These are phyloP conservation scores for Thamnophis elegans DNA, from an alignment of 2,797 vertebrate genomes.

Conservation along the genomic window DNA sequence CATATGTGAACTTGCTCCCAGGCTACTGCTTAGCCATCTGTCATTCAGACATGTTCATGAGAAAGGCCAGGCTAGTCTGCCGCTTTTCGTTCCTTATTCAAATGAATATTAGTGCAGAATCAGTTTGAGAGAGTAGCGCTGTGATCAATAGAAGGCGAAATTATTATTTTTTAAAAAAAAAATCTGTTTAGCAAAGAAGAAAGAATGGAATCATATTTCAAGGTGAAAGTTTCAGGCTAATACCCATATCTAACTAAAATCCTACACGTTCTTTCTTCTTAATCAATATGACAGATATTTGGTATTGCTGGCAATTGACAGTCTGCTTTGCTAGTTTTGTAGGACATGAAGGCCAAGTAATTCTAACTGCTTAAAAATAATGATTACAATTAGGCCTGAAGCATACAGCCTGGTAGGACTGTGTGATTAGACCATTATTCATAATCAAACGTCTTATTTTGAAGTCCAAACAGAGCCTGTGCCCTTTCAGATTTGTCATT, in stretches of 20 bases:
- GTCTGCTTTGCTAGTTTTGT: neutral
- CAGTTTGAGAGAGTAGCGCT: neutral
- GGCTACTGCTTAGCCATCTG: neutral
- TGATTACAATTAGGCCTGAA: conserved; percentile 26
- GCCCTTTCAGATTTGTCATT: conserved; percentile 26
- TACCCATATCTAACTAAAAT: neutral
- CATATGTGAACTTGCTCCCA: neutral
- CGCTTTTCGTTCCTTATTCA: neutral
- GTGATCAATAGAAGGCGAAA: neutral
- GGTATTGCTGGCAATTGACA: neutral
- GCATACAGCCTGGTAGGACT: neutral
- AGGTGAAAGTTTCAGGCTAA: neutral
- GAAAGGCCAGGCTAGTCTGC: neutral
- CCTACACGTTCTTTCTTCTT: conserved; percentile 20
- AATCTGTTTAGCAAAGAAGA: neutral
- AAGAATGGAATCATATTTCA: neutral
- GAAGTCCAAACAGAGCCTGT: neutral
- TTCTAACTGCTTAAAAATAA: conserved; percentile 41
- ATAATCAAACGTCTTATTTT: conserved; percentile 30
- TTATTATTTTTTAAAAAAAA: neutral
- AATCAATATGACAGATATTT: conserved; percentile 23
- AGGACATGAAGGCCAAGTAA: neutral
- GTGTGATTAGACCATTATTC: conserved; percentile 36
- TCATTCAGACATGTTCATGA: neutral
- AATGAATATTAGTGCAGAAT: neutral